Base-by-base conservation (phyloP, 2,888 invertebrate genomes). In the Zeuzera pyrina region DNA sequence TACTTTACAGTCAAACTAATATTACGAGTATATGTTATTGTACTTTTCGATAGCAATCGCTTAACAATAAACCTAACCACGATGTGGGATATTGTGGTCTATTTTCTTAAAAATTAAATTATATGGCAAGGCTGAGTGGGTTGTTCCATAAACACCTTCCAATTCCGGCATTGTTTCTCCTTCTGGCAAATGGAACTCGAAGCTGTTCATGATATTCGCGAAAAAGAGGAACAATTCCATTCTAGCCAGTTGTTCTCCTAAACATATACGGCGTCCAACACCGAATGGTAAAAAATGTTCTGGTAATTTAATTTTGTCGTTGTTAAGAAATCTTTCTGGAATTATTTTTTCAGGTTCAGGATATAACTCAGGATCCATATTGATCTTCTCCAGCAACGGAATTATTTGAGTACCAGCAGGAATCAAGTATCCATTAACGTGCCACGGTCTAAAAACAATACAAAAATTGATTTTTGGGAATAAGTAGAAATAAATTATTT, bases 191-290 rank as follows among this genome's bases (percentile, higher is more conserved):
- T 70, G 67, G 23, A 94, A 77, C 36, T 91, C 81, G 62, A 90
- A 93, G 19, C 86, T 86, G 61, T 94, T 94, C 59, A 94, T 79
- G 38, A 94, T 71, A 26, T 90, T 89, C 1, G 91, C 85, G 61
- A 94, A 91, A 78, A 94, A 93, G 4, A 93, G 76, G 68, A 93
- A 94, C 7, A 94, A 73, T 59, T 94, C 94, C 90, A 92, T 93
- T 35, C 90, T 85, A 0, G 94, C 94, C 22, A 94, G 66, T 0
- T 90, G 88, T 52, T 92, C 92, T 6, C 94, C 94, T 3, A 94
- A 79, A 49, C 94, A 94, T 88, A 91, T 91, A 12, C 94, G 85
- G n/a, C 93, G 85, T 1, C 93, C 94, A 3, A 91, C 90, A 10
- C 94, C 94, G 62, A 94, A 94, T 0, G 93, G 93, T 63, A 94